phyloP scores from a whole-genome alignment of 2,113 vertebrate species.

The Poeciliopsis occidentalis region DNA sequence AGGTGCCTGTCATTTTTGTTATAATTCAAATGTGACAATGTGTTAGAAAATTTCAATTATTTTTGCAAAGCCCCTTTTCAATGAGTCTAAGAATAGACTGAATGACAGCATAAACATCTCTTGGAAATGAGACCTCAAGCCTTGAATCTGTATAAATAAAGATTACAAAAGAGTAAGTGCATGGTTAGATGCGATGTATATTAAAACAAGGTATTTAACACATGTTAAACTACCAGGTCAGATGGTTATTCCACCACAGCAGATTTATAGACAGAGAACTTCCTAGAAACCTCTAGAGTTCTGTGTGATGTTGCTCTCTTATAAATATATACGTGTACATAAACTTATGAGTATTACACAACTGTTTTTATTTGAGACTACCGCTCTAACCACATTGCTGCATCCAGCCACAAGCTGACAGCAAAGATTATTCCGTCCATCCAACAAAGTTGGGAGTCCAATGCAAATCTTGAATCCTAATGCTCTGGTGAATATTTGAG shows the following conservation, averaged over 20 bases:
- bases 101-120: no score
- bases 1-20: no score
- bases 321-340: no score
- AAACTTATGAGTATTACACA: background rate
- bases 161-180: no score
- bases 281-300: background rate
- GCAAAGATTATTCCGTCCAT: background rate
- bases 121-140: no score
- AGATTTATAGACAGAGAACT: background rate
- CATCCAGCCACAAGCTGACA: background rate
- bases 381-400: background rate
- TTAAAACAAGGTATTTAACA: background rate
- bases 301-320: no score
- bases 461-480: background rate
- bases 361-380: background rate
- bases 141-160: no score
- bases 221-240: background rate
- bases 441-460: background rate
- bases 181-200: background rate
- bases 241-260: background rate
- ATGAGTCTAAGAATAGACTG: no score
- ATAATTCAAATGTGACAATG: no score
- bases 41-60: no score
- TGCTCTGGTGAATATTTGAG: background rate
- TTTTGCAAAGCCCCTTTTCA: no score